Percentiles rank a stretch among this genome's conserved stretches.
Conservation (phyloP, 2,113 vertebrate species). For the Oncorhynchus kisutch region DNA sequence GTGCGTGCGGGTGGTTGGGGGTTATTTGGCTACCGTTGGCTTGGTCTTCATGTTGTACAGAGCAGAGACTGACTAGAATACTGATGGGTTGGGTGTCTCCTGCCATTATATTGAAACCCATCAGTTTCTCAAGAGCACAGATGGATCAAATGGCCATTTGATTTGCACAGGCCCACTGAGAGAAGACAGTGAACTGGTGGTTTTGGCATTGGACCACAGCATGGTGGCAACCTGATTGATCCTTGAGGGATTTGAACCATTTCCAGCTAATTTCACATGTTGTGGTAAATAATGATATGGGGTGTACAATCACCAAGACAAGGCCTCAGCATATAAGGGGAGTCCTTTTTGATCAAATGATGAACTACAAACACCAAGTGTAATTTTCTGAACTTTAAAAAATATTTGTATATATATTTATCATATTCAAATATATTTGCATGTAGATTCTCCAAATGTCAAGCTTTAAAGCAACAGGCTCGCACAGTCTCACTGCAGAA, state of each 20-base stretch:
- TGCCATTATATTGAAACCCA: conserved; percentile 20
- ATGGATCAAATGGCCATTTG: conserved; percentile 47
- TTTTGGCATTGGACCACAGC: conserved; percentile 16
- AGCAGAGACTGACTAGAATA: conserved; percentile 71
- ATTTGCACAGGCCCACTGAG: conserved; percentile 24
- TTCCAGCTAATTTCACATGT: conserved; percentile 10
- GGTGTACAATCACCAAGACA: too few relatives aligned
- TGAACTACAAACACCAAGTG: too few relatives aligned
- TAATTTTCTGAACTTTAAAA: too few relatives aligned
- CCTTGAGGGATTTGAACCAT: conserved; percentile 18
- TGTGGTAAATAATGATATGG: not conserved
- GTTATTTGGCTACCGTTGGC: conserved; percentile 56
- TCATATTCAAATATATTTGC: too few relatives aligned
- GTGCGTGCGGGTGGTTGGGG: conserved; percentile 10
- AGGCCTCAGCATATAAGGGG: too few relatives aligned
- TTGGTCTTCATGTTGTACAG: conserved; percentile 64
- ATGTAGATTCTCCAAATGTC: too few relatives aligned
- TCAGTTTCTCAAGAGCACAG: conserved; percentile 16
- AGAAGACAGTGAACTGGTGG: conserved; percentile 20
- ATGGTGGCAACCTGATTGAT: conserved; percentile 31
- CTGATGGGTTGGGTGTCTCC: conserved; percentile 59
- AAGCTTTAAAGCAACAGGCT: too few relatives aligned
- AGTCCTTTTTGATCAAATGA: too few relatives aligned
- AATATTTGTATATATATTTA: too few relatives aligned
- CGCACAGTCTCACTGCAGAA: too few relatives aligned